These are phyloP conservation scores for Scaptomyza flava DNA, from an alignment of 2,888 invertebrate species.

Conservation along the genomic window DNA sequence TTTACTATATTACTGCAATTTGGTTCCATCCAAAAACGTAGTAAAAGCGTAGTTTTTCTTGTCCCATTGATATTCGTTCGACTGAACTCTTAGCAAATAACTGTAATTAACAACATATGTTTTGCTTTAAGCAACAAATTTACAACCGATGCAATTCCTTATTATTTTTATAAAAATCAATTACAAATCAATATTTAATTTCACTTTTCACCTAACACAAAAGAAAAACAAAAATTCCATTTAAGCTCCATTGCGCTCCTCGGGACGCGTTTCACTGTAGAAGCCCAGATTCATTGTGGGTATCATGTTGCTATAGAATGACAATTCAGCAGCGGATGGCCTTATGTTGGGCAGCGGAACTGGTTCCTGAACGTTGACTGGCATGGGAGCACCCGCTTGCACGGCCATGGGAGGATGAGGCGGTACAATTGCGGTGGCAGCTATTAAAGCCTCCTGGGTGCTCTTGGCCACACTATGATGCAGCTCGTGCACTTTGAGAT, in stretches of 20 bases:
- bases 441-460: slow-evolving; percentile 65
- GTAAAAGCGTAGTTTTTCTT: no score
- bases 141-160: neutral
- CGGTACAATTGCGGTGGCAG: slow-evolving; percentile 30
- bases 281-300: slow-evolving; percentile 83
- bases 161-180: neutral
- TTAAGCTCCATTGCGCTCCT: slow-evolving; percentile 69
- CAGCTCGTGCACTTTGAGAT: slow-evolving; percentile 82
- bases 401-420: slow-evolving; percentile 15
- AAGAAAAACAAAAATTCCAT: neutral
- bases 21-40: no score
- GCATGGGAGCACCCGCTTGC: slow-evolving; percentile 12
- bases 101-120: no score
- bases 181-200: neutral
- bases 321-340: slow-evolving; percentile 72
- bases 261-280: slow-evolving; percentile 83
- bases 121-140: neutral
- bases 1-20: no score
- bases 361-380: slow-evolving; percentile 23
- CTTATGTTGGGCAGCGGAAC: slow-evolving; percentile 42
- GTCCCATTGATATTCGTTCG: no score
- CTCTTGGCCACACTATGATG: slow-evolving; percentile 76
- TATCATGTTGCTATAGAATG: slow-evolving; percentile 81
- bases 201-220: neutral
- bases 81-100: no score